Evolutionary conservation across 2,888 invertebrate genomes (phyloP), one percentile per base, ranked within the genome.

Genomic region (Luperina nickerlii): DNA sequence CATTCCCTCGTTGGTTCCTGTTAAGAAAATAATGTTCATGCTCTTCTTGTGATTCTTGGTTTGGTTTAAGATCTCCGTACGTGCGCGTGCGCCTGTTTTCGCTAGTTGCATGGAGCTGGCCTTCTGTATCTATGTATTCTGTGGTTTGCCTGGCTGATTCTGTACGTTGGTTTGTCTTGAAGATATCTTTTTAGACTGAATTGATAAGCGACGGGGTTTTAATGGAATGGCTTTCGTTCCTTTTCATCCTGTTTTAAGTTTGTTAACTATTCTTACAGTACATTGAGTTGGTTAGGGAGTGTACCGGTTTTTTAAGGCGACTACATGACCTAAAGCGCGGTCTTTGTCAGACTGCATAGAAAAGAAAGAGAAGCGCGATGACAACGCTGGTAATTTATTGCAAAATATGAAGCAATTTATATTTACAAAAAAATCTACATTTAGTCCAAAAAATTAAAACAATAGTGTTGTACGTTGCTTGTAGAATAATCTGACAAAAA

Each of bases 161-260:
- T 65, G 73, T 69, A 74, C 86, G 70, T 74, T 85, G 80, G 81
- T 79, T 79, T 87, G 81, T 78, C 69, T 74, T 45, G 27, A 73
- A 73, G 57, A 74, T 73, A 86, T 88, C 76, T 62, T 82, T 81
- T 81, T 77, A 51, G 48, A 66, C 65, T 38, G 74, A 63, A 80
- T 87, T 82, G 86, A 86, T 85, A 85, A 81, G 82, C 67, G 54
- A 65, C 68, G 32, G 27, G 45, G 9, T 63, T 76, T 76, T 76
- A 70, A 79, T 74, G 45, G 15, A 72, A 84, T 66, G 9, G 62
- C 24, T 84, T 11, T 45, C 18, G 0, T 48, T 60, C 24, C 9
- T 18, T 66, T 6, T 38, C 65, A 68, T 83, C 62, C 67, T 62
- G 54, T 70, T 82, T 73, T 24, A 70, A 72, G 9, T 72, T 66